These are phyloP conservation scores for Pitta sordida DNA, from an alignment of 2,113 vertebrate species.

Conservation along the genomic window DNA sequence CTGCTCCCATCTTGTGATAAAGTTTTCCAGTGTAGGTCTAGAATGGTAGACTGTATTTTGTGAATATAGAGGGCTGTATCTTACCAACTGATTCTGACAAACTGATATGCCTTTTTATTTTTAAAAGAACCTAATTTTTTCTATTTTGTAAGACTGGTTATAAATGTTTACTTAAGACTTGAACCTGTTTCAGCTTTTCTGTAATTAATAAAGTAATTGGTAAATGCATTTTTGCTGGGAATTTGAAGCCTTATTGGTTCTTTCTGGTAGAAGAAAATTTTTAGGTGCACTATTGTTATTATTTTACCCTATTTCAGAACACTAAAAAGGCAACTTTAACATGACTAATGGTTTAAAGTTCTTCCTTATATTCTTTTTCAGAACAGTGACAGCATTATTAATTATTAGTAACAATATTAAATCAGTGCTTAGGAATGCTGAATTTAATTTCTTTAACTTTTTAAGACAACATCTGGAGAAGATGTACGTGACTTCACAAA, in stretches of 20 bases:
- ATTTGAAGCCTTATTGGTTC: not conserved
- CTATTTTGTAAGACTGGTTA: not conserved
- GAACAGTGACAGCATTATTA: not conserved
- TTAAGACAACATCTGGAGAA: constrained; percentile 94
- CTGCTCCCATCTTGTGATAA: not conserved
- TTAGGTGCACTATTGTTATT: not conserved
- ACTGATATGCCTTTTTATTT: not conserved
- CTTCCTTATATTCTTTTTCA: not conserved
- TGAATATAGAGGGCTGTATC: not conserved
- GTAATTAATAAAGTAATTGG: not conserved
- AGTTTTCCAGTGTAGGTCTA: not conserved
- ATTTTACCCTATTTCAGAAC: not conserved
- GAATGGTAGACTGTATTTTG: not conserved
- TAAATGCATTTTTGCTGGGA: not conserved
- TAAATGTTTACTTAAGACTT: not conserved
- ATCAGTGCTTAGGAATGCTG: not conserved
- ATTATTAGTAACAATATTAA: not conserved
- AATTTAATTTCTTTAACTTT: not conserved
- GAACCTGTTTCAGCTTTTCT: not conserved
- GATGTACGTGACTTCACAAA: constrained; percentile 98
- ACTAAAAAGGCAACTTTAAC: not conserved
- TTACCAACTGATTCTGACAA: not conserved
- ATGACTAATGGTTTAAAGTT: not conserved
- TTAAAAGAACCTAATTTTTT: not conserved
- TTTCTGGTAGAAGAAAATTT: not conserved